phyloP scores from a whole-genome alignment of 2,888 invertebrate genomes.

The Acronicta alni region DNA sequence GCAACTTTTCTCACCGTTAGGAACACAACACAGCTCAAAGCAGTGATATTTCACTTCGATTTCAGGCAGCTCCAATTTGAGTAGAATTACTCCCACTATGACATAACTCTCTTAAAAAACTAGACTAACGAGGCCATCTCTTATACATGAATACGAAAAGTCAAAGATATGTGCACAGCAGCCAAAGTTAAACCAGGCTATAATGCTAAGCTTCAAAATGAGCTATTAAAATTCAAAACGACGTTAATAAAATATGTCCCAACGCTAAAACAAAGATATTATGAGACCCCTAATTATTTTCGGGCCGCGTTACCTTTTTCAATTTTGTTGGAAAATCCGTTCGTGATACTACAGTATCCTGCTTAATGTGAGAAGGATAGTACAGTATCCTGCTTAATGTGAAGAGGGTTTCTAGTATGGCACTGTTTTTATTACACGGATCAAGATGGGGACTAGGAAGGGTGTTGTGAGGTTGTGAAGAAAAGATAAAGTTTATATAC shows the following conservation, averaged over 20 bases:
- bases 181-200: background rate
- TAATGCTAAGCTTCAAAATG: slow-evolving; percentile 9
- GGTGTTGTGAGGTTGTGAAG: background rate
- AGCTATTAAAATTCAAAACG: slow-evolving; percentile 1
- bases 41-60: too few relatives aligned
- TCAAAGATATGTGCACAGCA: background rate
- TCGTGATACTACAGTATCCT: slow-evolving; percentile 6
- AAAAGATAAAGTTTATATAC: background rate
- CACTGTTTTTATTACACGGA: slow-evolving; percentile 16
- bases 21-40: too few relatives aligned
- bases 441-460: background rate
- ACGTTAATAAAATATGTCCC: slow-evolving; percentile 8
- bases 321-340: slow-evolving; percentile 29
- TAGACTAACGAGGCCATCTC: too few relatives aligned
- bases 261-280: slow-evolving; percentile 12
- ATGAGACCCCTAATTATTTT: slow-evolving; percentile 33
- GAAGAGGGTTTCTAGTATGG: background rate
- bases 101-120: too few relatives aligned
- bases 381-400: slow-evolving; percentile 10
- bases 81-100: too few relatives aligned
- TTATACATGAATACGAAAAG: too few relatives aligned
- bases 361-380: slow-evolving; percentile 8
- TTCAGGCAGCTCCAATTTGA: too few relatives aligned
- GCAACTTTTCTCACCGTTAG: too few relatives aligned
- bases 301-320: slow-evolving; percentile 22